A percentile compares a stretch with the other conserved stretches of the same genome.
phyloP scores from a whole-genome alignment of 2,113 vertebrate genomes.

The Cepphus grylle region DNA sequence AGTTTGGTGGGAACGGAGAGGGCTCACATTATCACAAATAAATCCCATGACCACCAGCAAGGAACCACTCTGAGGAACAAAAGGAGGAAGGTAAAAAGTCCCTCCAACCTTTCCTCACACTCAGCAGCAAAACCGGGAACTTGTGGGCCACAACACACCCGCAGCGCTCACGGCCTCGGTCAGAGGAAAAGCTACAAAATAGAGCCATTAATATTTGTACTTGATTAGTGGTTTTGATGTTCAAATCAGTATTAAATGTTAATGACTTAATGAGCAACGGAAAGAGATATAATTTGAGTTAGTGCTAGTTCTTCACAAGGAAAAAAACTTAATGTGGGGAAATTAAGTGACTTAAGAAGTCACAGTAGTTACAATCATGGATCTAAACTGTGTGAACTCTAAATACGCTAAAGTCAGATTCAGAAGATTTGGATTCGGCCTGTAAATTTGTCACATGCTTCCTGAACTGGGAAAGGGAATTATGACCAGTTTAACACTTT shows the following conservation, averaged over 20 bases:
- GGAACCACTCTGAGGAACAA: not conserved
- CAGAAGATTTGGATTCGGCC: not conserved
- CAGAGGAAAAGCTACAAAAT: not conserved
- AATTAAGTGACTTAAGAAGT: slow-evolving; percentile 9
- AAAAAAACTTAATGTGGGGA: not conserved
- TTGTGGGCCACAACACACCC: accelerated
- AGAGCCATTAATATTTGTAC: slow-evolving; percentile 34
- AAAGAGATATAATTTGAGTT: slow-evolving; percentile 54
- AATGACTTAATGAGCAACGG: slow-evolving; percentile 59
- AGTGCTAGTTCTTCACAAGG: slow-evolving; percentile 20
- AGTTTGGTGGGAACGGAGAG: not conserved
- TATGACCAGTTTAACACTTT: not conserved
- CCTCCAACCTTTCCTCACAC: not conserved
- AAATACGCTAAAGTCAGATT: not conserved
- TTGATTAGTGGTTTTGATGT: slow-evolving; percentile 49
- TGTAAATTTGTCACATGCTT: not conserved
- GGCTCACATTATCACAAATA: not conserved
- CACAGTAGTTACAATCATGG: not conserved
- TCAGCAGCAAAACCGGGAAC: not conserved
- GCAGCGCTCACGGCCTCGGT: not conserved
- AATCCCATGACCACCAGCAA: not conserved
- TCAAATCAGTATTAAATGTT: slow-evolving; percentile 62
- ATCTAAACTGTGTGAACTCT: not conserved
- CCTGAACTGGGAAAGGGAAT: not conserved
- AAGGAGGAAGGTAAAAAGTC: not conserved